Evolutionary conservation across 2,113 vertebrate genomes (phyloP), one percentile per base, ranked within the genome.

Genomic region (Ictidomys tridecemlineatus): DNA sequence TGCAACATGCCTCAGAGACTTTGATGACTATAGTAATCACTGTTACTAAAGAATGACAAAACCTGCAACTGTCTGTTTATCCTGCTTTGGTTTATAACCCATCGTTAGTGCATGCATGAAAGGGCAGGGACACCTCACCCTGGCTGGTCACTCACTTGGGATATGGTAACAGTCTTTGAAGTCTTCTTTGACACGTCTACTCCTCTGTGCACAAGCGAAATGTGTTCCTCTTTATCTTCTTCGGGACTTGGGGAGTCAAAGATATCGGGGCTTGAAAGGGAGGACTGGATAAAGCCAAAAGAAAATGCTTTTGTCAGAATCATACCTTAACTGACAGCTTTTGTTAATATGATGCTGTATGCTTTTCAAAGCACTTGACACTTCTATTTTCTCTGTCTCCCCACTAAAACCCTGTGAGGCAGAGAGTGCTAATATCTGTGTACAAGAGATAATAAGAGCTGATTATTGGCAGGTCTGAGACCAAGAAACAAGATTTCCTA

Each of bases 141-240:
- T 22, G 86, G 84, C 87, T 56, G 67, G 82, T 95, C 96, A 98
- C 99, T 97, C 99, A 99, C 99, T 97, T 99, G 98, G 97, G 99
- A 98, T 98, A 98, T 97, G 96, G 99, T 99, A 97, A 99, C 96
- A 98, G 98, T 99, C 98, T 99, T 99, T 94, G 98, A 97, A 48
- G 97, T 96, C 98, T 99, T 99, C 98, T 98, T 99, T 95, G 99
- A 98, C 45, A 96, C 96, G 17, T 99, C 99, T 61, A 98, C 92
- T 98, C 98, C 95, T 99, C 99, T 99, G 94, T 98, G 98, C 96
- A 98, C 65, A 96, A 99, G 61, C 1, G 99, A 97, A 97, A 99
- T 97, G n/a, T 98, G 99, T 73, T 99, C 99, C 90, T 99, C 99
- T 96, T 98, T 99, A 84, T 99, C 99, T 73, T 99, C 99, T 98